A percentile compares a stretch with the other conserved stretches of the same genome.
phyloP scores from a whole-genome alignment of 2,113 vertebrate genomes.

The Muntiacus reevesi region DNA sequence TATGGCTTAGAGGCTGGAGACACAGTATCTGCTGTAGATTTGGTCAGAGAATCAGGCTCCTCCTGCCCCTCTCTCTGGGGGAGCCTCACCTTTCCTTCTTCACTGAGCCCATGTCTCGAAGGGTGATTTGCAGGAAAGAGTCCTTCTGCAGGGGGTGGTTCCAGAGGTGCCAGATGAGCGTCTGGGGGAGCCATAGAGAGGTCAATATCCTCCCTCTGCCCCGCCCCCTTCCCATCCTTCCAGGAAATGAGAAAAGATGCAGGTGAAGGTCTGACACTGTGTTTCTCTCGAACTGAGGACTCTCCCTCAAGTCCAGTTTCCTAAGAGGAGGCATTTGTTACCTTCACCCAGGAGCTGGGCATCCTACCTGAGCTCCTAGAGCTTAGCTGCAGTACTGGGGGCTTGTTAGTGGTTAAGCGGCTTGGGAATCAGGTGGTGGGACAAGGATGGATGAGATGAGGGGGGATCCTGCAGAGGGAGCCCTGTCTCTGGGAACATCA shows the following conservation, averaged over 20 bases:
- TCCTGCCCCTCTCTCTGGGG: not conserved
- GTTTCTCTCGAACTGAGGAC: not conserved
- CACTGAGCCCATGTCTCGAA: conserved; percentile 29
- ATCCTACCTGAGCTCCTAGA: not conserved
- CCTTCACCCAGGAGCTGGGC: not conserved
- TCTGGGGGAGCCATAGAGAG: conserved; percentile 42
- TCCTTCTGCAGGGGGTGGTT: conserved; percentile 32
- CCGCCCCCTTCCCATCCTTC: not conserved
- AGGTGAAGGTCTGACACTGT: not conserved
- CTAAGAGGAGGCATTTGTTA: not conserved
- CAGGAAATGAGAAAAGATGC: not conserved
- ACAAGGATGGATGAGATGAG: not conserved
- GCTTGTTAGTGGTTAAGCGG: not conserved
- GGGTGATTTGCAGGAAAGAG: conserved; percentile 60
- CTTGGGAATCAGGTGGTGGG: not conserved
- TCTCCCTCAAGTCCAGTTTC: not conserved
- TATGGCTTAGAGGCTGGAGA: not conserved
- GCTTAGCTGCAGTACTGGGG: not conserved
- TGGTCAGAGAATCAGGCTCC: not conserved
- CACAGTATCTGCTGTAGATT: not conserved
- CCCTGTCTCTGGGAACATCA: not conserved
- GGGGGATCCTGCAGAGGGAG: not conserved
- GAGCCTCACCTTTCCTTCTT: conserved; percentile 62
- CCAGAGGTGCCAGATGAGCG: conserved; percentile 71
- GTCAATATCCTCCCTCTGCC: not conserved